Percentiles rank a stretch among this genome's conserved stretches.
Conservation (phyloP, 2,797 vertebrate species). For the Huso huso region DNA sequence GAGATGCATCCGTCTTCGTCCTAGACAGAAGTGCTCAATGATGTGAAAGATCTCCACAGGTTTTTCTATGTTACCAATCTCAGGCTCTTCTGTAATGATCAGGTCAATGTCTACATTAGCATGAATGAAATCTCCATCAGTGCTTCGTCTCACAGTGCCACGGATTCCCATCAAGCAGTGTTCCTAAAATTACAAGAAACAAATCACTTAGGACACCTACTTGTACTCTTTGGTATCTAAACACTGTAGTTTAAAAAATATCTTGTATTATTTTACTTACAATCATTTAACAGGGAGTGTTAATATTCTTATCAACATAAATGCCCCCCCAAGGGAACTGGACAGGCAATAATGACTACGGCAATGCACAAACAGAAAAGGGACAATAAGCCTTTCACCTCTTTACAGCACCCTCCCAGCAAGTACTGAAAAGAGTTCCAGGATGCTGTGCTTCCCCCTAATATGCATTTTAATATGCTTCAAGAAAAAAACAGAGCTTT, state of each 20-base stretch:
- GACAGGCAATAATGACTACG: too few species aligned
- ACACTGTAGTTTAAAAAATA: too few species aligned
- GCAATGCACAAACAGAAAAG: too few species aligned
- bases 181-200: constrained; percentile 55
- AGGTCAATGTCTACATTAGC: constrained; percentile 96
- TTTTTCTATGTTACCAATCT: constrained; percentile 95
- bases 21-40: constrained; percentile 94
- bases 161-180: constrained; percentile 99
- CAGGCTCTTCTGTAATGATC: constrained; percentile 94
- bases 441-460: not conserved
- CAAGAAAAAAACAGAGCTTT: constrained; percentile 14
- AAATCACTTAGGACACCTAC: too few species aligned
- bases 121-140: constrained; percentile 93
- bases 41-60: constrained; percentile 98
- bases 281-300: too few species aligned
- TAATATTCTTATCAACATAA: too few species aligned
- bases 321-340: too few species aligned
- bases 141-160: constrained; percentile 88
- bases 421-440: constrained; percentile 7
- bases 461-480: constrained; percentile 26
- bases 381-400: constrained; percentile 4
- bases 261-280: too few species aligned
- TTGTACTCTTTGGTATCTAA: too few species aligned
- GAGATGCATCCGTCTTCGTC: constrained; percentile 82
- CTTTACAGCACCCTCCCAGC: not conserved